A percentile compares a stretch with the other conserved stretches of the same genome.
Conservation (phyloP, 2,888 invertebrate species). For the Cheiracanthium punctorium region DNA sequence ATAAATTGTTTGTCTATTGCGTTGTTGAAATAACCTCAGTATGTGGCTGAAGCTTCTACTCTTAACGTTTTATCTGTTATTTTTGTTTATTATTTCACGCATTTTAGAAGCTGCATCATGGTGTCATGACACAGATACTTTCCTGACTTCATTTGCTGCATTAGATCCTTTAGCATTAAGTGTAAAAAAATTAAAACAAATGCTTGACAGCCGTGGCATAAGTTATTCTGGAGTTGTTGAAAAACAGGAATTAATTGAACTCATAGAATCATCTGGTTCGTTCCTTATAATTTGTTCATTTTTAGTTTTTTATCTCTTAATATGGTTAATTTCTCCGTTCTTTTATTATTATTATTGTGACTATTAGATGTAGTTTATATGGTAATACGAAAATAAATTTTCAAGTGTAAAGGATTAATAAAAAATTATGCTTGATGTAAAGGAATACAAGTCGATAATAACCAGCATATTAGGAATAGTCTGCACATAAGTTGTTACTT, state of each 20-base stretch:
- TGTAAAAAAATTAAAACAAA: slow-evolving; percentile 76
- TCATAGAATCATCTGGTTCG: slow-evolving; percentile 77
- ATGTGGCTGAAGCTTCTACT: slow-evolving; percentile 76
- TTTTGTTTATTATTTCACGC: slow-evolving; percentile 76
- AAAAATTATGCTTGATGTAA: no score
- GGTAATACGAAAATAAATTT: no score
- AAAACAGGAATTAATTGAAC: slow-evolving; percentile 76
- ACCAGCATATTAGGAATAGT: no score
- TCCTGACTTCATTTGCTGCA: slow-evolving; percentile 71
- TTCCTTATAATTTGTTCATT: neutral
- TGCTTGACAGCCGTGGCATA: slow-evolving; percentile 77
- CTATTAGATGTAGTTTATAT: no score
- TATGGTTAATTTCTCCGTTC: no score
- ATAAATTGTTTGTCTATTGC: no score
- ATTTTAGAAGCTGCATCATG: slow-evolving; percentile 76
- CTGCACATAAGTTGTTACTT: no score
- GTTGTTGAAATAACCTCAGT: neutral
- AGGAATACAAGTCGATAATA: no score
- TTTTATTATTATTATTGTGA: no score
- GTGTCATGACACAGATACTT: slow-evolving; percentile 73
- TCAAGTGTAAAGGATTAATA: no score
- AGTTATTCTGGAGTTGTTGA: slow-evolving; percentile 77
- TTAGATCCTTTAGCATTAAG: slow-evolving; percentile 77
- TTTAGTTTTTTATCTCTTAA: no score
- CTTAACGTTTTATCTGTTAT: slow-evolving; percentile 75